These are phyloP conservation scores for Pseudachorutes palmiensis DNA, from an alignment of 1,140 invertebrate species.

Conservation along the genomic window DNA sequence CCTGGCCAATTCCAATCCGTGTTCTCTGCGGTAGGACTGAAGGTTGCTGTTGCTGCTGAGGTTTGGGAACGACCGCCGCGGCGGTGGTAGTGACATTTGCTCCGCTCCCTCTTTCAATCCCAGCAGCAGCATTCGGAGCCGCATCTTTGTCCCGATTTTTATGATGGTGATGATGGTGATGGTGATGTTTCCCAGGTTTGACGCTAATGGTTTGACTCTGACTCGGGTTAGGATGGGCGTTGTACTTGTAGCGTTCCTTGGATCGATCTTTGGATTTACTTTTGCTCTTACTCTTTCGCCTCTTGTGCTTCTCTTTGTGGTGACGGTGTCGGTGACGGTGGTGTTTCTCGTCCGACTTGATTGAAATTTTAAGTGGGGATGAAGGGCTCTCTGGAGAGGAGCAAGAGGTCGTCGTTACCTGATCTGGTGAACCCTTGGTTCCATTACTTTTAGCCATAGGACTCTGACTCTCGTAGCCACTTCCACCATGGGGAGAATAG, in stretches of 20 bases:
- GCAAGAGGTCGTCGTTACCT: background rate
- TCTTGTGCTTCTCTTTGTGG: conserved; percentile 27
- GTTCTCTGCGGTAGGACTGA: background rate
- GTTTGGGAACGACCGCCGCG: background rate
- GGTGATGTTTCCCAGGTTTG: conserved; percentile 9
- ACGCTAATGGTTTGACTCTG: conserved; percentile 17
- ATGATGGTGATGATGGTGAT: background rate
- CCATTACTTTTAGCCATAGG: background rate
- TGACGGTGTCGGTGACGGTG: conserved; percentile 28
- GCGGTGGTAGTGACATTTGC: background rate
- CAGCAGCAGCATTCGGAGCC: background rate
- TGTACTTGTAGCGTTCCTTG: conserved; percentile 20
- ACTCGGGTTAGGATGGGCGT: conserved; percentile 18
- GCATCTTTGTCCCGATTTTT: background rate
- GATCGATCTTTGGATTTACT: conserved; percentile 22
- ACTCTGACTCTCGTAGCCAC: background rate
- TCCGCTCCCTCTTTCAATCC: background rate
- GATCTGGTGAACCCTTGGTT: background rate
- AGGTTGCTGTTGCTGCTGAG: background rate
- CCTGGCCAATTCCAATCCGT: background rate
- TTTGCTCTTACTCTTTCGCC: conserved; percentile 25
- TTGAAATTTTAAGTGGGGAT: conserved; percentile 18
- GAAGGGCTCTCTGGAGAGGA: background rate
- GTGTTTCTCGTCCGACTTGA: conserved; percentile 14
- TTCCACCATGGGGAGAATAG: background rate